These are phyloP conservation scores for Tuberolachnus salignus DNA, from an alignment of 2,888 invertebrate genomes.

Conservation along the genomic window DNA sequence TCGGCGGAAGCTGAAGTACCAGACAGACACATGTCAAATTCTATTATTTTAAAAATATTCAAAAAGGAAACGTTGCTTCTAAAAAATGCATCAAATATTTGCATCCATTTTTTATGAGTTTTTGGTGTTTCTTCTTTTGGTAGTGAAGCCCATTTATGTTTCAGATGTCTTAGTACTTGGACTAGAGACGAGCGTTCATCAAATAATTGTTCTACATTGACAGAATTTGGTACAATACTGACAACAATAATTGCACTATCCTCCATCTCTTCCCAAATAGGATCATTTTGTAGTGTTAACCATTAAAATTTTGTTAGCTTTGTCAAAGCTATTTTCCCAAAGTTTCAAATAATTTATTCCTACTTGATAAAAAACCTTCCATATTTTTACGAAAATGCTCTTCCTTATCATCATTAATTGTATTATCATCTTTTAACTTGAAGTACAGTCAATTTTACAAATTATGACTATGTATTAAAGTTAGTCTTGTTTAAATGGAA, in stretches of 20 bases:
- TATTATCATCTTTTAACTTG: slow-evolving; percentile 31
- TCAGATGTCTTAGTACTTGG: slow-evolving; percentile 30
- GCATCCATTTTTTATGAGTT: slow-evolving; percentile 19
- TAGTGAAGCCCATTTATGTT: slow-evolving; percentile 29
- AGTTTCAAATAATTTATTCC: slow-evolving; percentile 26
- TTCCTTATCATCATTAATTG: slow-evolving; percentile 19
- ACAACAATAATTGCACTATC: slow-evolving; percentile 22
- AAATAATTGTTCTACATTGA: slow-evolving; percentile 30
- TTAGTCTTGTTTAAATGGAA: too few species aligned
- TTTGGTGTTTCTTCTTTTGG: slow-evolving; percentile 2
- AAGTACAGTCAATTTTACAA: too few species aligned
- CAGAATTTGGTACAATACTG: slow-evolving; percentile 25
- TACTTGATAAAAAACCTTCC: slow-evolving; percentile 25
- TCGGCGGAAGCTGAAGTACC: slow-evolving; percentile 23
- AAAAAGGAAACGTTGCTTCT: slow-evolving; percentile 35
- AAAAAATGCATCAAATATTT: slow-evolving; percentile 28
- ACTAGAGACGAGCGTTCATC: slow-evolving; percentile 22
- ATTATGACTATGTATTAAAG: too few species aligned
- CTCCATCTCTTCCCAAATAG: slow-evolving; percentile 28
- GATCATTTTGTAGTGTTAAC: slow-evolving; percentile 34
- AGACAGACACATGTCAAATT: slow-evolving; percentile 27
- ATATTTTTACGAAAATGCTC: slow-evolving; percentile 30
- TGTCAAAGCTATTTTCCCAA: slow-evolving; percentile 33
- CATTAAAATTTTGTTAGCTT: slow-evolving; percentile 30
- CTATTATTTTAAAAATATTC: slow-evolving; percentile 30